Percentiles rank a stretch among this genome's conserved stretches.
Conservation (phyloP, 1,140 invertebrate species). For the Drosophila ohnishii region DNA sequence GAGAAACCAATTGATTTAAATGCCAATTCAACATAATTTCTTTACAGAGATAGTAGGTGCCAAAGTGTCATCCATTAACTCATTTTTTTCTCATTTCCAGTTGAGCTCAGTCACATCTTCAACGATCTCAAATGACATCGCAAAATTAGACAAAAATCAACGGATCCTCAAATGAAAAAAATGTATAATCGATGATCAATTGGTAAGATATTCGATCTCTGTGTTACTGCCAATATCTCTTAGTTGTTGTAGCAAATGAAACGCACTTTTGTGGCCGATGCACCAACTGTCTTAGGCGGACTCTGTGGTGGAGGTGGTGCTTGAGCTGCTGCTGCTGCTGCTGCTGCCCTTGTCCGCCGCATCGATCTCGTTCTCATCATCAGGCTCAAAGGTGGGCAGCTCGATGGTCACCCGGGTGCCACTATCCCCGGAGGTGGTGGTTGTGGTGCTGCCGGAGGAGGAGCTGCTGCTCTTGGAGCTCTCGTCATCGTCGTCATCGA, state of each 20-base stretch:
- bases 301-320: constrained; percentile 38
- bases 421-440: constrained; percentile 64
- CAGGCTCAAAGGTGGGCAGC: constrained; percentile 84
- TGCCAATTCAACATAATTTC: constrained; percentile 34
- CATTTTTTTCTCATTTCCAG: background rate
- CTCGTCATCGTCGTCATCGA: constrained; percentile 74
- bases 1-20: constrained; percentile 40
- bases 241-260: constrained; percentile 75
- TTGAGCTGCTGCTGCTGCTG: constrained; percentile 23
- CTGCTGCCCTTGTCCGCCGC: constrained; percentile 45
- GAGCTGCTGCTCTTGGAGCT: constrained; percentile 39
- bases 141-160: background rate
- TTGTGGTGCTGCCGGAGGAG: constrained; percentile 19
- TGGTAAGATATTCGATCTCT: background rate
- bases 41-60: background rate
- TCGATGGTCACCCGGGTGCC: constrained; percentile 83
- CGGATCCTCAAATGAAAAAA: background rate
- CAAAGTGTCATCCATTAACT: background rate
- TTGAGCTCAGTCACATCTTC: background rate
- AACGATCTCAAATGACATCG: too few species aligned
- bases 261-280: constrained; percentile 44
- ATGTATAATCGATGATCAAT: background rate
- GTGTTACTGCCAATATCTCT: constrained; percentile 17
- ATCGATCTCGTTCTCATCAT: constrained; percentile 80
- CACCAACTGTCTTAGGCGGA: constrained; percentile 14